Evolutionary conservation across 2,888 invertebrate species (phyloP), one percentile per base, ranked within the genome.

Genomic region (Drosophila recens): DNA sequence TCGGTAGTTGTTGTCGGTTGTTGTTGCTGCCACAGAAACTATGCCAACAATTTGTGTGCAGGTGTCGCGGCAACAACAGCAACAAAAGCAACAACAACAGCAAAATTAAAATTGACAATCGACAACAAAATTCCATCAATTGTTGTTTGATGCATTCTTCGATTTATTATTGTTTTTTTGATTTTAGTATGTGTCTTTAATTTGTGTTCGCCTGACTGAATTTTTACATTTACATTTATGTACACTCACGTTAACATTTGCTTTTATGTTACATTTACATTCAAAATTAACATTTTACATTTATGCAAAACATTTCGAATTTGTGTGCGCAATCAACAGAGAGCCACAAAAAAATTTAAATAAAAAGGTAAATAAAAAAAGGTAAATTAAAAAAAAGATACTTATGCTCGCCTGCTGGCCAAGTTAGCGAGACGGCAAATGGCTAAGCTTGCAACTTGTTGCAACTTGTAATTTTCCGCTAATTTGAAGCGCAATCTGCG

Each of bases 401-500:
- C 67, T 73, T 63, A 68, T 72, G 65, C 42, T 17, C 36, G 36
- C 20, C 36, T 17, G 34, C 38, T 38, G 67, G 71, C 66, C 75
- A 69, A 68, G 70, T n/a, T n/a, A n/a, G n/a, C n/a, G 75, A 64
- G 59, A 67, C 67, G 67, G 57, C 57, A 46, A 69, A 51, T 65
- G 56, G 20, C 45, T 48, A 67, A 59, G 20, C 38, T 49, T 72
- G 68, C 67, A 84, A 61, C 67, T 74, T 72, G 82, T 88, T 70
- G 69, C 67, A 83, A 45, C 66, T 75, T 71, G 79, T 84, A 85
- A 82, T 88, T 85, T 85, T 79, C 82, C 82, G 88, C 88, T 83
- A 85, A 83, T 88, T 83, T 85, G 79, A 85, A 72, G 86, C 77
- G 66, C 71, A 70, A 68, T 59, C 64, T 58, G 66, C 33, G 51